A percentile compares a stretch with the other conserved stretches of the same genome.
Evolutionary conservation across 2,888 invertebrate genomes (phyloP).

Genomic region (Clanis bilineata): DNA sequence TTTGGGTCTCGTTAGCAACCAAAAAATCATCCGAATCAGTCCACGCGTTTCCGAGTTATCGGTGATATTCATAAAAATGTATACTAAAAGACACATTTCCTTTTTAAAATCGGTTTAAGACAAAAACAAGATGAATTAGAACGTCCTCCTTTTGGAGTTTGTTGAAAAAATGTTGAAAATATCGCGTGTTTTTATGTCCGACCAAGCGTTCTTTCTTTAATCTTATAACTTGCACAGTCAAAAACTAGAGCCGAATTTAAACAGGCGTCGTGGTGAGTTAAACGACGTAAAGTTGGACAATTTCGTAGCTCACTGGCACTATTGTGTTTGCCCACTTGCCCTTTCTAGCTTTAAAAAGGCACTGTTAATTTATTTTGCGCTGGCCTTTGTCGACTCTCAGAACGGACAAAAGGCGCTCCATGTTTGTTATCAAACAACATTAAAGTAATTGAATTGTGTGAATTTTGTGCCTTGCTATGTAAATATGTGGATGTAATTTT

Average conservation of each 20-base stretch:
- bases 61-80: too few relatives aligned
- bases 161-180: too few relatives aligned
- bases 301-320: constrained; percentile 27
- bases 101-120: too few relatives aligned
- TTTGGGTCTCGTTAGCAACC: neutral
- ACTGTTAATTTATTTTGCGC: constrained; percentile 17
- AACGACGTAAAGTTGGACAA: constrained; percentile 42
- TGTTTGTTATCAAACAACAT: constrained; percentile 11
- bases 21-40: too few relatives aligned
- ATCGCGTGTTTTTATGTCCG: too few relatives aligned
- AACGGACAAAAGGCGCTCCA: neutral
- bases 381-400: neutral
- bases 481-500: too few relatives aligned
- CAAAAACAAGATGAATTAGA: too few relatives aligned
- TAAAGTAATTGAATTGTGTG: constrained; percentile 5
- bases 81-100: too few relatives aligned
- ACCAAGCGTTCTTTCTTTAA: neutral
- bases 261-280: constrained; percentile 51
- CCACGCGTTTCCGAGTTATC: too few relatives aligned
- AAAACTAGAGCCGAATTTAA: constrained; percentile 47
- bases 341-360: constrained; percentile 36
- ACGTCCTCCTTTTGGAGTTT: too few relatives aligned
- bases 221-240: neutral
- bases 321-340: constrained; percentile 28
- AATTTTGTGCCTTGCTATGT: neutral